Evolutionary conservation across 2,113 vertebrate genomes (phyloP).

Genomic region (Peromyscus maniculatus): DNA sequence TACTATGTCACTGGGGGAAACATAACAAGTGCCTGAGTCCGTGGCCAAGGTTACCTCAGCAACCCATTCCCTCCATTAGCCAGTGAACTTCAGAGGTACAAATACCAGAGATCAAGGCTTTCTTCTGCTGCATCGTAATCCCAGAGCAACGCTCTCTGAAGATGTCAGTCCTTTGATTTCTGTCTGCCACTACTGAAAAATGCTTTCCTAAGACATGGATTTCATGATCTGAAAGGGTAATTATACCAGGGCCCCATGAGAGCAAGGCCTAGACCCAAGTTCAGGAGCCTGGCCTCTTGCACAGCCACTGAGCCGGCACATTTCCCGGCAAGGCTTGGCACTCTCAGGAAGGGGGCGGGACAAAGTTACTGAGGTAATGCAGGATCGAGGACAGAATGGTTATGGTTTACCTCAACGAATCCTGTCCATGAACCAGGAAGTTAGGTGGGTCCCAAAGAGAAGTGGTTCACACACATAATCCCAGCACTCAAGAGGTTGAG

Average conservation of each 20-base stretch:
- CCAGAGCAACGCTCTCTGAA: not conserved
- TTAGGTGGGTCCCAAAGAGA: not conserved
- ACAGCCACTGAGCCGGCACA: not conserved
- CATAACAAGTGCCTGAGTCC: not conserved
- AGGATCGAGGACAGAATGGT: not conserved
- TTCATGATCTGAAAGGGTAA: conserved; percentile 9
- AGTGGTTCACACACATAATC: not conserved
- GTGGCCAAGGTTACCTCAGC: not conserved
- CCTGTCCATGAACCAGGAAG: not conserved
- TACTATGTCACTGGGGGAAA: not conserved
- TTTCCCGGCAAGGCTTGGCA: not conserved
- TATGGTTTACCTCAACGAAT: conserved; percentile 19
- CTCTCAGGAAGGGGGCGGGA: not conserved
- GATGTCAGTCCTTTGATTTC: conserved; percentile 49
- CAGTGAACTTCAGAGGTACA: not conserved
- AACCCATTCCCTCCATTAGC: not conserved
- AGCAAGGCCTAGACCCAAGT: not conserved
- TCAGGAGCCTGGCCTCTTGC: not conserved
- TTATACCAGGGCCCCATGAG: not conserved
- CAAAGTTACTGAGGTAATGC: not conserved
- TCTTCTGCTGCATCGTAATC: not conserved
- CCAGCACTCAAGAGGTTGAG: not conserved
- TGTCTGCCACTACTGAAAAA: conserved; percentile 46
- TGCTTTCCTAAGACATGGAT: not conserved
- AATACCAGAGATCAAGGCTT: conserved; percentile 46